These are phyloP conservation scores for Leptinotarsa tumamoca DNA, from an alignment of 2,888 invertebrate species.

Conservation along the genomic window DNA sequence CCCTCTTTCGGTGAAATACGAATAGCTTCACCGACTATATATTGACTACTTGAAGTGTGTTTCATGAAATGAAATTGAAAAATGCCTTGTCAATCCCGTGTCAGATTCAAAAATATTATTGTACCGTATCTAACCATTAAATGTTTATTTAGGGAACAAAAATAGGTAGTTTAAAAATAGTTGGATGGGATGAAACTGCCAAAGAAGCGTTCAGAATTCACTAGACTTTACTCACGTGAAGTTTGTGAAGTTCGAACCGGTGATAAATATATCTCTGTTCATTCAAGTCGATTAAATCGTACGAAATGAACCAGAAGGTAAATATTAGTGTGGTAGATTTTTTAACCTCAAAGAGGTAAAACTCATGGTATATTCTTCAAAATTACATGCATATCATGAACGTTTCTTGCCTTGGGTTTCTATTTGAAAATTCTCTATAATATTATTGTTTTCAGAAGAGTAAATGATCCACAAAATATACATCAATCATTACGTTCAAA, in stretches of 20 bases:
- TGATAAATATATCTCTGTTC: not conserved
- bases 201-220: constrained; percentile 15
- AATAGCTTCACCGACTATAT: no score
- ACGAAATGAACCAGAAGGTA: not conserved
- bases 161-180: constrained; percentile 14
- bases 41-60: no score
- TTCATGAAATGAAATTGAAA: not conserved
- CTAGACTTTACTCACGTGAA: constrained; percentile 2
- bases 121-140: not conserved
- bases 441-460: no score
- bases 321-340: not conserved
- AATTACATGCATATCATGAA: no score
- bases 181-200: not conserved
- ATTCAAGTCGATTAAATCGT: not conserved
- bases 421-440: no score
- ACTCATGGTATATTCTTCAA: no score
- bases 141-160: not conserved
- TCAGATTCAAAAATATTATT: not conserved
- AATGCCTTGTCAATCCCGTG: not conserved
- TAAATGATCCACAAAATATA: no score
- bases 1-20: no score
- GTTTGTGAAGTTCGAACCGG: not conserved
- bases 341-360: not conserved
- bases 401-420: no score
- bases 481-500: no score